phyloP scores from a whole-genome alignment of 1,140 invertebrate species.

The Drosophila ohnishii region DNA sequence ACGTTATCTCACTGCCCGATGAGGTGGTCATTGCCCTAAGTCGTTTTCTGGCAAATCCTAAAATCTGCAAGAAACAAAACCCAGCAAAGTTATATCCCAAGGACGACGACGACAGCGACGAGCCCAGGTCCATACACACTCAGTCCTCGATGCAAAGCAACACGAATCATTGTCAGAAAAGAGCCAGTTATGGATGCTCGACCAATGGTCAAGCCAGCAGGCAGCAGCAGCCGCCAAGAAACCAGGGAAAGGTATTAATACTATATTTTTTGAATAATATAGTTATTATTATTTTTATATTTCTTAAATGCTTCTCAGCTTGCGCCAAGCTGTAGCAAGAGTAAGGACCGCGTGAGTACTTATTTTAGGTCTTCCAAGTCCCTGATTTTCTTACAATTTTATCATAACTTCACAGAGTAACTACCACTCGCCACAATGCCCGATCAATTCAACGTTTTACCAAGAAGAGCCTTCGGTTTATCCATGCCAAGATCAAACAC shows the following conservation, averaged over 20 bases:
- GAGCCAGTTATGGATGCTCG: neutral
- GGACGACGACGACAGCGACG: neutral
- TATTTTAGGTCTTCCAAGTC: neutral
- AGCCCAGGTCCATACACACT: neutral
- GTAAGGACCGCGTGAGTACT: constrained; percentile 1
- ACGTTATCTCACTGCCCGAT: constrained; percentile 43
- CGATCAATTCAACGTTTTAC: neutral
- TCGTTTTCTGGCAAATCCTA: constrained; percentile 12
- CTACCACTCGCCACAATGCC: neutral
- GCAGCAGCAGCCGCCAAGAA: neutral
- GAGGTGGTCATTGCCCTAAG: constrained; percentile 37
- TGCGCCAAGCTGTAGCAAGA: neutral
- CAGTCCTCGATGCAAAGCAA: constrained; percentile 1
- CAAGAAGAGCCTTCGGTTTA: neutral
- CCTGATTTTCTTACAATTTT: neutral
- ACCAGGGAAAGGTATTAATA: neutral
- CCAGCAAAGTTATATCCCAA: neutral
- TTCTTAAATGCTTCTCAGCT: neutral
- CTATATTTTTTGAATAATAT: too few relatives aligned
- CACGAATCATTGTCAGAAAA: neutral
- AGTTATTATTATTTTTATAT: neutral
- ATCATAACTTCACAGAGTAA: neutral
- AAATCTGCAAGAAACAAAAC: neutral
- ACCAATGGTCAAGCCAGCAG: neutral
- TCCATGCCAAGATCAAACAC: neutral